phyloP scores from a whole-genome alignment of 1,140 invertebrate genomes.

The Cydia fagiglandana region DNA sequence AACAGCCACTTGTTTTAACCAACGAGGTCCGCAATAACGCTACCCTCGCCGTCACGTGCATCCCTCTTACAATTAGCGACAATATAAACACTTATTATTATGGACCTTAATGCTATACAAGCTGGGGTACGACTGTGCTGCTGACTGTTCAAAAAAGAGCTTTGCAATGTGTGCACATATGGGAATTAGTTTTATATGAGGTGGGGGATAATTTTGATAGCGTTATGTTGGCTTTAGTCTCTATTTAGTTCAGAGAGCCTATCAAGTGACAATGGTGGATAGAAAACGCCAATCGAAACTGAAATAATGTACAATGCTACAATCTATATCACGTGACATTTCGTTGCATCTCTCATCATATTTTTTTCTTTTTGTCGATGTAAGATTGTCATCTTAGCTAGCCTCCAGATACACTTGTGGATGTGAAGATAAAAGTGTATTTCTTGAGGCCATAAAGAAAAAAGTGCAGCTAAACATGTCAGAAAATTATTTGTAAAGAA shows the following conservation, averaged over 20 bases:
- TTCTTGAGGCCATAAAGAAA: no score
- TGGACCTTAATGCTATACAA: slow-evolving; percentile 18
- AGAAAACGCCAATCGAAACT: no score
- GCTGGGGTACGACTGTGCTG: background rate
- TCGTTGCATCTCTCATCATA: background rate
- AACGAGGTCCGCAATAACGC: slow-evolving; percentile 25
- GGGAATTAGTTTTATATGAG: slow-evolving; percentile 29
- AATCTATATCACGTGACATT: background rate
- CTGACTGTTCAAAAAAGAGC: slow-evolving; percentile 18
- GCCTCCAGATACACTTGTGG: no score
- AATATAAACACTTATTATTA: slow-evolving; percentile 16
- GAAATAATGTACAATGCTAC: no score
- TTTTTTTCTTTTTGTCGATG: no score
- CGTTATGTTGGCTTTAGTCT: background rate
- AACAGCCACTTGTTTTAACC: slow-evolving; percentile 19
- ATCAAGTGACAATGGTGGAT: no score
- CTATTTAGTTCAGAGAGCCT: background rate
- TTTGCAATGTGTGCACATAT: slow-evolving; percentile 23
- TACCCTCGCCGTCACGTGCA: slow-evolving; percentile 42
- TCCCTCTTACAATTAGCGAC: slow-evolving; percentile 43
- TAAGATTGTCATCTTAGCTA: no score
- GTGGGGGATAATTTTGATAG: slow-evolving; percentile 24
- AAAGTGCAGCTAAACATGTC: no score
- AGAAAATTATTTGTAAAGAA: no score
- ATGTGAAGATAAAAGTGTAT: no score